phyloP scores from a whole-genome alignment of 2,113 vertebrate genomes.

The Trematomus loennbergii region DNA sequence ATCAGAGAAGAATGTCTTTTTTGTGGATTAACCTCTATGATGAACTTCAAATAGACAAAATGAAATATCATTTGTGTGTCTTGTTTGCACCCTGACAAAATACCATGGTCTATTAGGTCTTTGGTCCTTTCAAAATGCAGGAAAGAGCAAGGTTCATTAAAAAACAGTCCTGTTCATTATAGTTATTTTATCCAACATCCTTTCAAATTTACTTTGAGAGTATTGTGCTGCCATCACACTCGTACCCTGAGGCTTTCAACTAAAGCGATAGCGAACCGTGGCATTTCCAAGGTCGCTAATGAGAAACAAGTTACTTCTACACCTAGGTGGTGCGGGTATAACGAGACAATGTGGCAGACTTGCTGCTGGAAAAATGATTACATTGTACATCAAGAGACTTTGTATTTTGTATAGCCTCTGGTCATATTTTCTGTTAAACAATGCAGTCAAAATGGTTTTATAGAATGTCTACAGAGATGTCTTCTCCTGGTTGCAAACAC shows the following conservation, averaged over 20 bases:
- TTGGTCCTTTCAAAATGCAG: background rate
- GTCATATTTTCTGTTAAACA: slow-evolving; percentile 55
- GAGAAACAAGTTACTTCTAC: slow-evolving; percentile 72
- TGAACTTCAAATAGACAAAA: background rate
- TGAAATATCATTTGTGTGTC: background rate
- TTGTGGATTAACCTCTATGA: slow-evolving; percentile 27
- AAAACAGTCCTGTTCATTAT: slow-evolving; percentile 11
- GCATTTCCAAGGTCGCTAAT: slow-evolving; percentile 69
- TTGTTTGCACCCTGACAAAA: background rate
- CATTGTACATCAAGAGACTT: slow-evolving; percentile 50
- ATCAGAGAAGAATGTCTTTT: background rate
- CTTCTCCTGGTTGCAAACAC: slow-evolving; percentile 45
- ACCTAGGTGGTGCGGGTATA: slow-evolving; percentile 49
- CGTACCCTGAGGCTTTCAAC: slow-evolving; percentile 42
- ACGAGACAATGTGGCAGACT: slow-evolving; percentile 49
- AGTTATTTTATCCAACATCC: slow-evolving; percentile 30
- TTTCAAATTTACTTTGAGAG: slow-evolving; percentile 11
- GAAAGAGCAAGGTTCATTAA: background rate
- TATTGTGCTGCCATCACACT: background rate
- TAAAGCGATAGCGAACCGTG: slow-evolving; percentile 50
- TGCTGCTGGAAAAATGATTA: slow-evolving; percentile 60
- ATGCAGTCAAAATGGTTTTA: slow-evolving; percentile 21
- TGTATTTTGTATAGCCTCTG: slow-evolving; percentile 60
- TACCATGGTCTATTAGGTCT: background rate
- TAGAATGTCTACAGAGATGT: slow-evolving; percentile 12